phyloP scores from a whole-genome alignment of 30 jellyfish, hydroid and myxozoan genomes.

The Nemopilema nomurai region DNA sequence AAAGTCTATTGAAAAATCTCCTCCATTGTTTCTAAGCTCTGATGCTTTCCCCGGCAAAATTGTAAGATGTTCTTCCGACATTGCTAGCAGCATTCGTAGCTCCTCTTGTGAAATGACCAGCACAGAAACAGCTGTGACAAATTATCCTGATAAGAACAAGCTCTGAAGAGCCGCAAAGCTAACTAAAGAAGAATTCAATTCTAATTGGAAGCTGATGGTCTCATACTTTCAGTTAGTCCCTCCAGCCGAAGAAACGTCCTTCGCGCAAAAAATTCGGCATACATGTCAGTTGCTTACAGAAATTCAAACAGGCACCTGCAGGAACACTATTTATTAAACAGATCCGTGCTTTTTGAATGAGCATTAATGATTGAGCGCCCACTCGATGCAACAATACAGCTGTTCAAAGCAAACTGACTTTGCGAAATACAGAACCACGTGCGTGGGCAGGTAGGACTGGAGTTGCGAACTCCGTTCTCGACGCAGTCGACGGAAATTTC shows the following conservation, averaged over 20 bases:
- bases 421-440: neutral
- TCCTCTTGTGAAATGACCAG: neutral
- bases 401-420: neutral
- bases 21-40: neutral
- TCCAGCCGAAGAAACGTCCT: neutral
- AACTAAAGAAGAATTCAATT: neutral
- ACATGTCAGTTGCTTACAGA: neutral
- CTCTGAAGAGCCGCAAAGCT: neutral
- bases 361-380: neutral
- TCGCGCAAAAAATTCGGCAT: neutral
- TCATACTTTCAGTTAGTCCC: neutral
- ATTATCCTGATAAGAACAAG: neutral
- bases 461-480: neutral
- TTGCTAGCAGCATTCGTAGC: neutral
- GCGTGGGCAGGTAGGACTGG: neutral
- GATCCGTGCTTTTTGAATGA: neutral
- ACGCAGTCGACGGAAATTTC: too few species aligned
- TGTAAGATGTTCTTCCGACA: neutral
- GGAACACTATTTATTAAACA: neutral
- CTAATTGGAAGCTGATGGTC: neutral
- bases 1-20: neutral
- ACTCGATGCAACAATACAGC: neutral
- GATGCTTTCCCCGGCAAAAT: neutral
- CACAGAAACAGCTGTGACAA: neutral
- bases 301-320: neutral